Evolutionary conservation across 2,888 invertebrate genomes (phyloP).

Genomic region (Agonopterix subpropinquella): DNA sequence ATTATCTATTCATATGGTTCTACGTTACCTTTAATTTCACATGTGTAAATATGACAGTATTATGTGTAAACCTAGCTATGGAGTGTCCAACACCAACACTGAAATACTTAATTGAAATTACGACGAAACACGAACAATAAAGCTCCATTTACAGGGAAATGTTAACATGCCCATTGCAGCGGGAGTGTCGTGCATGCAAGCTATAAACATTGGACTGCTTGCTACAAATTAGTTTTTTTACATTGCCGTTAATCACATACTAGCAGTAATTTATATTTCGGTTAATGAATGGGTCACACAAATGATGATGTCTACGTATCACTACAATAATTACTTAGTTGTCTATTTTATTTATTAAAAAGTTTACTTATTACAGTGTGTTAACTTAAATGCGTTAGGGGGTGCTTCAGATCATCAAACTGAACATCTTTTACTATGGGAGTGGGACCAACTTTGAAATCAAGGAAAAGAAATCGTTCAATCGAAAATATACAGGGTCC

Average conservation of each 20-base stretch:
- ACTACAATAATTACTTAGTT: not conserved
- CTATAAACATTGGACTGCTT: constrained; percentile 18
- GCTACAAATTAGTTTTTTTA: constrained; percentile 16
- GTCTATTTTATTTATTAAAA: not conserved
- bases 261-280: constrained; percentile 4
- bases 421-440: no score
- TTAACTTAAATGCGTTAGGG: not conserved
- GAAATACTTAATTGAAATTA: constrained; percentile 31
- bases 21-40: no score
- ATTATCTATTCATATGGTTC: no score
- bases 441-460: no score
- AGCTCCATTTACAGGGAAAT: constrained; percentile 34
- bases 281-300: not conserved
- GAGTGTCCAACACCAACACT: constrained; percentile 9
- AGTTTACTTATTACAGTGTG: no score
- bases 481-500: no score
- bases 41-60: no score
- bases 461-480: no score
- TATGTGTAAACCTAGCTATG: no score
- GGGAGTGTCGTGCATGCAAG: constrained; percentile 14
- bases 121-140: constrained; percentile 38
- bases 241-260: constrained; percentile 15
- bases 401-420: no score
- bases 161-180: constrained; percentile 27
- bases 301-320: not conserved